Base-by-base conservation (phyloP, 37 sponge, comb jelly and placozoan genomes). In the Halichondria panicea region DNA sequence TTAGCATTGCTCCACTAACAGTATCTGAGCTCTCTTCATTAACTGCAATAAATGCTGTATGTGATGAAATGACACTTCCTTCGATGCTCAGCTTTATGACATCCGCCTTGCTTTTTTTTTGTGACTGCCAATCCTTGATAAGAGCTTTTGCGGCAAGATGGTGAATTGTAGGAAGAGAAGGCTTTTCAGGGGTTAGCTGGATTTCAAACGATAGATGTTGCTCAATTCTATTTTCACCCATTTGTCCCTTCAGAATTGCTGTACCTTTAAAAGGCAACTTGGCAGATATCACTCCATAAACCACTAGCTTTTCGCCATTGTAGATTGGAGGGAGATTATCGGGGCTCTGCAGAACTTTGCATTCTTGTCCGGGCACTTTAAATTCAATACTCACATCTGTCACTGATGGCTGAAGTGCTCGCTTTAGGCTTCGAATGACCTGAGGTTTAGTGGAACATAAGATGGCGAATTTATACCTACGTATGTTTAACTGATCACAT, bases 81-180 rank as follows among this genome's bases (percentile, higher is more conserved):
- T 81, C 88, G 45, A 81, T 68, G 48, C 88, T 88, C 66, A 88
- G 72, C 70, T 71, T 70, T 21, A 87, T 62, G 25, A 87, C 80
- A 28, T 80, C 81, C 42, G 56, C 62, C 59, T 80, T 65, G 41
- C 63, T 25, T 43, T 33, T 67, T 8, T 65, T 68, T 11, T 72
- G 56, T 9, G n/a, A 55, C 30, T 84, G 44, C 64, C 63, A 77
- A 38, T 79, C 88, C 25, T 68, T 74, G 77, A 87, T 80, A 32
- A 87, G 82, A 24, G 65, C 43, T 71, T 84, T 89, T 32, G 80
- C 76, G 33, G 90, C 90, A 28, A 89, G 81, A 31, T 89, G 90
- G 85, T 89, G 90, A 50, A 89, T 68, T n/a, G 52, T 64, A 25
- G 72, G 69, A 12, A 88, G 55, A 35, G 45, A 50, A 3, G 83